Percentiles rank a stretch among this genome's conserved stretches.
These are phyloP conservation scores for Acleris cristana DNA, from an alignment of 2,888 invertebrate genomes.

Conservation along the genomic window DNA sequence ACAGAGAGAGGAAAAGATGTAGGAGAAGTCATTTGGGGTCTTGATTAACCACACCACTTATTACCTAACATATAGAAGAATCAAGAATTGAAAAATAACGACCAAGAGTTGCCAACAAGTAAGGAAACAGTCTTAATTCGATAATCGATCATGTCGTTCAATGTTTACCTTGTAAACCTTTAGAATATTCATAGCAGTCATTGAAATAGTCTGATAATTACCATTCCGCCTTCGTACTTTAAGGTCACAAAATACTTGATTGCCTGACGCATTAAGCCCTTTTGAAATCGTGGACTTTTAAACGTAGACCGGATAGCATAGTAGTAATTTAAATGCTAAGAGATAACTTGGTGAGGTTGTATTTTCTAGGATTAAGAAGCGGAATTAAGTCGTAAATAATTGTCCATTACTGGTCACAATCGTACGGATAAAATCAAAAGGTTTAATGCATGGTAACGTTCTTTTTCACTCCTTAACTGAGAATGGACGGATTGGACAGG, in stretches of 20 bases:
- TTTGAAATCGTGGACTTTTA: not conserved
- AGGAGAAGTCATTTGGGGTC: too few relatives aligned
- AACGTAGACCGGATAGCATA: slow-evolving; percentile 22
- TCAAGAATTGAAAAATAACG: too few relatives aligned
- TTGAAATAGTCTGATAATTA: slow-evolving; percentile 28
- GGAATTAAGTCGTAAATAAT: not conserved
- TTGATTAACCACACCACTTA: too few relatives aligned
- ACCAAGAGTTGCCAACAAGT: not conserved
- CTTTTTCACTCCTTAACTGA: too few relatives aligned
- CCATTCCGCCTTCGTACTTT: slow-evolving; percentile 19
- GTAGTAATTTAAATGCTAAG: slow-evolving; percentile 34
- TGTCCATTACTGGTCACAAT: not conserved
- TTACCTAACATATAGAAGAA: too few relatives aligned
- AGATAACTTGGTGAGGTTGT: slow-evolving; percentile 22
- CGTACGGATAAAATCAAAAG: too few relatives aligned
- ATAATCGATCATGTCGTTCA: not conserved
- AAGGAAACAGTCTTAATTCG: not conserved
- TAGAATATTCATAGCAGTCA: slow-evolving; percentile 27
- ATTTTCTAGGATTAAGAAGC: slow-evolving; percentile 3
- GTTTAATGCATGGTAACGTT: too few relatives aligned
- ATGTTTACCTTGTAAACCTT: slow-evolving; percentile 1
- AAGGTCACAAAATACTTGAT: slow-evolving; percentile 20
- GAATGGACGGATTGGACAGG: too few relatives aligned
- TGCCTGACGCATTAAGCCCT: slow-evolving; percentile 3
- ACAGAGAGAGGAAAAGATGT: too few relatives aligned